A percentile compares a stretch with the other conserved stretches of the same genome.
Evolutionary conservation across 23 tunicate genomes (phyloP).

Genomic region (Phallusia fumigata): DNA sequence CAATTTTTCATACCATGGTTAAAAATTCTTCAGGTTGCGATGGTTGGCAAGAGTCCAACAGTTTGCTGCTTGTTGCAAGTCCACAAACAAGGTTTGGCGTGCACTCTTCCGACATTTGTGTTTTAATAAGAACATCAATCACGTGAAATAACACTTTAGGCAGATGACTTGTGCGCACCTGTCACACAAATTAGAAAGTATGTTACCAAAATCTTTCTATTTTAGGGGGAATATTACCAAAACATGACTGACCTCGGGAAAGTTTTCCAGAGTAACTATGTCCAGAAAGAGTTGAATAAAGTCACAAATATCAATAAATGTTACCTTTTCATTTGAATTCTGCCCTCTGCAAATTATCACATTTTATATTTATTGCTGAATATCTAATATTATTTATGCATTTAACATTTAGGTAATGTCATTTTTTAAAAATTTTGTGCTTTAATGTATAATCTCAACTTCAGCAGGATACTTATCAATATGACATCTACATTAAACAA

Average conservation of each 20-base stretch:
- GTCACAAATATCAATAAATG: slow-evolving; percentile 43
- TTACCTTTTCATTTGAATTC: background rate
- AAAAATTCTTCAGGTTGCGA: slow-evolving; percentile 5
- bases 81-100: background rate
- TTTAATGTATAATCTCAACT: too few species aligned
- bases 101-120: background rate
- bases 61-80: slow-evolving; percentile 13
- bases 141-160: slow-evolving; percentile 34
- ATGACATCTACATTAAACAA: too few species aligned
- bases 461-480: too few species aligned
- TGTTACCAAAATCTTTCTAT: background rate
- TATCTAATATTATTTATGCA: too few species aligned
- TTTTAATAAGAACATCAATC: background rate
- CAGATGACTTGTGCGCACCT: slow-evolving; percentile 24
- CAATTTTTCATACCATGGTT: background rate
- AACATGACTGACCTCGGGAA: slow-evolving; percentile 30
- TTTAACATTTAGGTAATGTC: too few species aligned
- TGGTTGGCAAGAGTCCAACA: slow-evolving; percentile 28
- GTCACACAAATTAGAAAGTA: background rate
- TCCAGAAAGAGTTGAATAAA: slow-evolving; percentile 39
- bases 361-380: too few species aligned
- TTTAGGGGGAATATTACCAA: background rate
- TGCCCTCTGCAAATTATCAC: too few species aligned
- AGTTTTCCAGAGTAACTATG: slow-evolving; percentile 41
- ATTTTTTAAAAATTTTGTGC: too few species aligned